phyloP scores from a whole-genome alignment of 2,797 vertebrate genomes.

The Gorsachius magnificus region DNA sequence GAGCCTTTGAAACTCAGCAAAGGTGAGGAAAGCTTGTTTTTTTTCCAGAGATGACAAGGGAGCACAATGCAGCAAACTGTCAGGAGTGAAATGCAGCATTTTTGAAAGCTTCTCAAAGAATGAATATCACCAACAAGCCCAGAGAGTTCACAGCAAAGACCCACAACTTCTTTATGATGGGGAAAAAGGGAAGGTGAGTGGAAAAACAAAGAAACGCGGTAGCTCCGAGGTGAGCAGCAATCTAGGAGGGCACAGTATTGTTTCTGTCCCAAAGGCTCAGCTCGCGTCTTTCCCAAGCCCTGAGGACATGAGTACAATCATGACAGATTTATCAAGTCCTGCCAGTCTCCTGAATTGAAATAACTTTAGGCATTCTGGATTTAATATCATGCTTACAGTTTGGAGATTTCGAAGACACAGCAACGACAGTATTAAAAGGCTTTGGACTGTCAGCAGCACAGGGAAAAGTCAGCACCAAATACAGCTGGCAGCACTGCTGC shows the following conservation, averaged over 20 bases:
- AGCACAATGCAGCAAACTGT: not conserved
- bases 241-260: not conserved
- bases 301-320: not conserved
- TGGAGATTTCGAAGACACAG: not conserved
- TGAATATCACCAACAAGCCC: not conserved
- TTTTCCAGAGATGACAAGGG: not conserved
- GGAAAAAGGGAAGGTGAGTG: not conserved
- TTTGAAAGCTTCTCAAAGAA: not conserved
- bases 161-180: not conserved
- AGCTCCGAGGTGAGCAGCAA: not conserved
- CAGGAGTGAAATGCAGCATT: not conserved
- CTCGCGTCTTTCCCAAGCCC: not conserved
- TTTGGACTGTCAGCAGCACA: not conserved
- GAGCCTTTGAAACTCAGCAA: not conserved
- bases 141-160: not conserved
- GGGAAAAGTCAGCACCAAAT: not conserved
- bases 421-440: not conserved
- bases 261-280: conserved; percentile 12
- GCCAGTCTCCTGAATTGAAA: not conserved
- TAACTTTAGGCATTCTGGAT: not conserved
- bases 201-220: not conserved
- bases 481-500: not conserved
- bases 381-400: not conserved
- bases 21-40: not conserved
- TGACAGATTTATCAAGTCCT: conserved; percentile 15